Conservation (phyloP, 2,113 vertebrate genomes). For the Oplegnathus fasciatus region DNA sequence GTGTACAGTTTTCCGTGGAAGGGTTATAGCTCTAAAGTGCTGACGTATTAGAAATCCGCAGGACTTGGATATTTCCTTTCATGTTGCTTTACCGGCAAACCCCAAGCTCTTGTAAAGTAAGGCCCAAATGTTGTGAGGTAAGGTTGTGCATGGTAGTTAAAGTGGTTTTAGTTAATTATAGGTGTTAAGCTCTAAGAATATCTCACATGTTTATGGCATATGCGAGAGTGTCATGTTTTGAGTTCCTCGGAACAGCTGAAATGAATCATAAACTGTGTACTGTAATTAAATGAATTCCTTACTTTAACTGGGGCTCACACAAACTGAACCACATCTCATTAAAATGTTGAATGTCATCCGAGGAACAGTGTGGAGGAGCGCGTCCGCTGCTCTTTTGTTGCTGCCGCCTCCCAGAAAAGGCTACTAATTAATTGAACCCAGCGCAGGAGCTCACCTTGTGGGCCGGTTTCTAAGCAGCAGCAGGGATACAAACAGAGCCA, state of each 20-base stretch:
- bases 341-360: conserved; percentile 5
- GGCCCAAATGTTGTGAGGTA: conserved; percentile 57
- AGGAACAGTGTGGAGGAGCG: background rate
- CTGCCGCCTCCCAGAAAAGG: conserved; percentile 3
- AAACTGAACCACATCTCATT: conserved; percentile 36
- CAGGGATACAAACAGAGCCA: conserved; percentile 71
- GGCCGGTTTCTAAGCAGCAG: conserved; percentile 72
- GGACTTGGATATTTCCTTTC: conserved; percentile 46
- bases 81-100: conserved; percentile 61
- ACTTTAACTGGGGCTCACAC: conserved; percentile 24
- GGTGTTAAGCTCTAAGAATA: conserved; percentile 42
- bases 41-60: conserved; percentile 51
- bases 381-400: background rate
- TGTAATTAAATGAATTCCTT: conserved; percentile 52
- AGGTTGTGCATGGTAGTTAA: conserved; percentile 38
- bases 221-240: conserved; percentile 34
- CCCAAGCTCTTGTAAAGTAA: conserved; percentile 55
- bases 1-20: conserved; percentile 27
- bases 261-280: conserved; percentile 21
- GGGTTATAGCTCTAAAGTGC: conserved; percentile 7
- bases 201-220: conserved; percentile 40
- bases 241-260: conserved; percentile 24
- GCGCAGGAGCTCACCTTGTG: conserved; percentile 62
- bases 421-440: conserved; percentile 40
- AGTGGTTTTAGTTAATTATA: conserved; percentile 71